Conservation (phyloP, 1,140 invertebrate species). For the Amphibalanus amphitrite region DNA sequence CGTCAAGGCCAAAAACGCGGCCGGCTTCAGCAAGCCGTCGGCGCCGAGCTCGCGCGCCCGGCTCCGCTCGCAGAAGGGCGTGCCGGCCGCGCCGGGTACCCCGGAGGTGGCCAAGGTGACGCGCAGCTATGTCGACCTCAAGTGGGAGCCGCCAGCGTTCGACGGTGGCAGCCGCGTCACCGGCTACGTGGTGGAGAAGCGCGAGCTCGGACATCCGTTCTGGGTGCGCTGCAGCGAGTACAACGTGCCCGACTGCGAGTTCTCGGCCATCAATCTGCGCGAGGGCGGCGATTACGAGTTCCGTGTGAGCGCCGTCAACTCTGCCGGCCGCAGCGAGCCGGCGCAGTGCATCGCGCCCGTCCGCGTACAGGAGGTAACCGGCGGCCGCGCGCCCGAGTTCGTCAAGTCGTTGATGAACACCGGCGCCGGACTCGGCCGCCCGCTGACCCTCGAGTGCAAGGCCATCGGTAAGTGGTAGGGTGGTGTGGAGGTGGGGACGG, state of each 20-base stretch:
- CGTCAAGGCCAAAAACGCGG: slow-evolving; percentile 83
- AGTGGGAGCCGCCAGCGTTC: slow-evolving; percentile 60
- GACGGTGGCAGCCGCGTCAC: slow-evolving; percentile 68
- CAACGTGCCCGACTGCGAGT: slow-evolving; percentile 58
- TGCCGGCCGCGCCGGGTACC: slow-evolving; percentile 57
- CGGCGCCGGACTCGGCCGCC: slow-evolving; percentile 67
- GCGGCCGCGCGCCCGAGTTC: slow-evolving; percentile 86
- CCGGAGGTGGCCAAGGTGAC: slow-evolving; percentile 69
- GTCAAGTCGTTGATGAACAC: slow-evolving; percentile 56
- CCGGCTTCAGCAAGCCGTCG: slow-evolving; percentile 83
- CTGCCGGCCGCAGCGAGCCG: slow-evolving; percentile 66
- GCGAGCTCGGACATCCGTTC: slow-evolving; percentile 58
- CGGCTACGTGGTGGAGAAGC: slow-evolving; percentile 79
- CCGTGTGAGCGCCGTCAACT: slow-evolving; percentile 67
- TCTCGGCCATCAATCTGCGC: slow-evolving; percentile 58
- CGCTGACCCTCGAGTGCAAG: slow-evolving; percentile 66
- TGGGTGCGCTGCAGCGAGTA: slow-evolving; percentile 81
- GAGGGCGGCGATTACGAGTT: slow-evolving; percentile 85
- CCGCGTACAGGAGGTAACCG: slow-evolving; percentile 64
- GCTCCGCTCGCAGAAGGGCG: slow-evolving; percentile 61
- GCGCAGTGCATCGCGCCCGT: slow-evolving; percentile 67
- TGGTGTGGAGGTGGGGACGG: no score
- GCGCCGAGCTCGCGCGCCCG: slow-evolving; percentile 58
- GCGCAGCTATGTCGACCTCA: slow-evolving; percentile 70
- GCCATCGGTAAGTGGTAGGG: slow-evolving; percentile 32